Evolutionary conservation across 2,888 invertebrate species (phyloP).

Genomic region (Orchesellides sinensis): DNA sequence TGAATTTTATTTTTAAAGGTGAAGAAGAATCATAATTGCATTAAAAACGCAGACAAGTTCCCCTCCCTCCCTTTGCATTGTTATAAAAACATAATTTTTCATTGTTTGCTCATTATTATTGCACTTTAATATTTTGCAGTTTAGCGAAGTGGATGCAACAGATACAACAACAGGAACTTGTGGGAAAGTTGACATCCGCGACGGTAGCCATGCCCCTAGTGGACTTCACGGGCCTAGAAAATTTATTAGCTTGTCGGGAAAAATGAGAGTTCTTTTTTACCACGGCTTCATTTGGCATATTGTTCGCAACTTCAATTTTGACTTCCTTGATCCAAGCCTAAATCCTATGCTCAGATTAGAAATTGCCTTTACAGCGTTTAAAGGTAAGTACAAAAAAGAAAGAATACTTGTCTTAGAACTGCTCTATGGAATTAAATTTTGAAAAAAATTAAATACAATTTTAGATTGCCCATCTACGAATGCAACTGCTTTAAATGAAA

Average conservation of each 20-base stretch:
- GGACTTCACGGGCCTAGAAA: conserved; percentile 61
- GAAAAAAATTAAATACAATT: background rate
- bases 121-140: conserved; percentile 36
- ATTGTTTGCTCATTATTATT: background rate
- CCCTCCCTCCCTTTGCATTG: background rate
- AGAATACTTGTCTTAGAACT: too few species aligned
- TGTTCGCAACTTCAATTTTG: conserved; percentile 69
- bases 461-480: conserved; percentile 11
- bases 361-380: conserved; percentile 65
- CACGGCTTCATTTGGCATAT: conserved; percentile 70
- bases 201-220: conserved; percentile 52
- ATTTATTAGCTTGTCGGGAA: conserved; percentile 62
- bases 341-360: conserved; percentile 66
- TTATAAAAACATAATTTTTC: background rate
- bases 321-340: conserved; percentile 66
- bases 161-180: conserved; percentile 69
- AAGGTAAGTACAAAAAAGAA: conserved; percentile 35
- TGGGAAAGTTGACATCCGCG: conserved; percentile 68
- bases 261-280: conserved; percentile 66
- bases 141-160: conserved; percentile 61
- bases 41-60: too few species aligned
- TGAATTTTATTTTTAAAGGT: background rate
- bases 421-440: too few species aligned
- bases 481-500: background rate
- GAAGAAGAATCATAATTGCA: too few species aligned